A percentile compares a stretch with the other conserved stretches of the same genome.
phyloP scores from a whole-genome alignment of 2,113 vertebrate species.

The Microcebus jonahi region DNA sequence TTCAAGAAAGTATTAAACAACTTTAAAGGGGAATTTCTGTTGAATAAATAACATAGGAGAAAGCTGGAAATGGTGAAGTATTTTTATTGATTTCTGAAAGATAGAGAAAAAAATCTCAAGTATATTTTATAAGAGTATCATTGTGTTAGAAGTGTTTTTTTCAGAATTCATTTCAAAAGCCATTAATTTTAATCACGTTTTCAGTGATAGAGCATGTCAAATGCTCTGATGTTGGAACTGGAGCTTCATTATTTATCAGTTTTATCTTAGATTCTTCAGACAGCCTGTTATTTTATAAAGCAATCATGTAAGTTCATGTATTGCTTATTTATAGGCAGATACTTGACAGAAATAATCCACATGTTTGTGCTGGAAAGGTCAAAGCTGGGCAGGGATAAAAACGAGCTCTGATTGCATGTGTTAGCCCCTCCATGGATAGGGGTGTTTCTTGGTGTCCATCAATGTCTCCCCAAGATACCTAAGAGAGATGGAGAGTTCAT shows the following conservation, averaged over 20 bases:
- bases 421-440: background rate
- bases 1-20: background rate
- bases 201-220: background rate
- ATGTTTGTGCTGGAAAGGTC: slow-evolving; percentile 45
- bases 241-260: background rate
- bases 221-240: background rate
- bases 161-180: background rate
- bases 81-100: background rate
- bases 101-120: background rate
- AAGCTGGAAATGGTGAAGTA: background rate
- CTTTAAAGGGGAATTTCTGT: background rate
- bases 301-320: background rate
- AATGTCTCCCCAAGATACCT: background rate
- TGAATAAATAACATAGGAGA: background rate
- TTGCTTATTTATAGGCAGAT: background rate
- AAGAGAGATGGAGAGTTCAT: background rate
- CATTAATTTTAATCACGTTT: background rate
- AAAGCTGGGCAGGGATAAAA: background rate
- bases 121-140: background rate
- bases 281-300: background rate
- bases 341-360: background rate
- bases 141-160: background rate
- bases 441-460: background rate
- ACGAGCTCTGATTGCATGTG: background rate
- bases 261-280: background rate